phyloP scores from a whole-genome alignment of 2,888 invertebrate genomes.

The Kryphioiulus occultus region DNA sequence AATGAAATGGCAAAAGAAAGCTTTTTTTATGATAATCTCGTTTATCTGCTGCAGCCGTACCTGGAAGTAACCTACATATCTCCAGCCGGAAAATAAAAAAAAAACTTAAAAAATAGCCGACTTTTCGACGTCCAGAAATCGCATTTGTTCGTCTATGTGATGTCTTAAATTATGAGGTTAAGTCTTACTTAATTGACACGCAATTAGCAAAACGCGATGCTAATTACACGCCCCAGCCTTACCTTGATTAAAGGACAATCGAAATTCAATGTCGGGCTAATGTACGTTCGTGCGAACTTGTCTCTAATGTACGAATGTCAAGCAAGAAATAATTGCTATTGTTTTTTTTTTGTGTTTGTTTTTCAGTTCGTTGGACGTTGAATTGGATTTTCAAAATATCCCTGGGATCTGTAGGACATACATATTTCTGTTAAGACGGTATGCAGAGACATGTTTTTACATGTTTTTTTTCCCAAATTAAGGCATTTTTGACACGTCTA shows the following conservation, averaged over 20 bases:
- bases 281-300: background rate
- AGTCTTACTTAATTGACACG: background rate
- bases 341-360: background rate
- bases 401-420: too few species aligned
- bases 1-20: background rate
- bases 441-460: background rate
- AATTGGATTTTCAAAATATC: background rate
- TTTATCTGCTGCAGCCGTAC: background rate
- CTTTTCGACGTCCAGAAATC: background rate
- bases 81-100: background rate
- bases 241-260: background rate
- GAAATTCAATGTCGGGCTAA: background rate
- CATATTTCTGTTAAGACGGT: background rate
- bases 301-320: background rate
- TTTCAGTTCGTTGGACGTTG: background rate
- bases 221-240: background rate
- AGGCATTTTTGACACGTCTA: too few species aligned
- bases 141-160: background rate
- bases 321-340: too few species aligned
- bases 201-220: background rate
- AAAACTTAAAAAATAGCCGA: background rate
- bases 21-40: background rate
- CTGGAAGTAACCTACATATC: background rate
- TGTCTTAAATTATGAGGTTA: background rate
- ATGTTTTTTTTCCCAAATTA: too few species aligned